Evolutionary conservation across 2,888 invertebrate species (phyloP).

Genomic region (Lasius platythorax): DNA sequence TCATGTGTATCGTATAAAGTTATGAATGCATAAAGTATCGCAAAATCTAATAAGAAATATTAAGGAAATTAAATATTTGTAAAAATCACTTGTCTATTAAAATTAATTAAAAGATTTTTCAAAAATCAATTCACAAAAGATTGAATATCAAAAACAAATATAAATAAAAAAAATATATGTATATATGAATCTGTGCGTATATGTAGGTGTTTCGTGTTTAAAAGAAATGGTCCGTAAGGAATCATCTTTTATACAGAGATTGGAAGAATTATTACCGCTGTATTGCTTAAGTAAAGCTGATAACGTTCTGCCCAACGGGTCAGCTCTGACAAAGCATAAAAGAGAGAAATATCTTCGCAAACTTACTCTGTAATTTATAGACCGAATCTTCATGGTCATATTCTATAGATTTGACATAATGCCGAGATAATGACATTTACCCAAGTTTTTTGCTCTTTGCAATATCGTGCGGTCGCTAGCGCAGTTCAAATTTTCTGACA

Average conservation of each 20-base stretch:
- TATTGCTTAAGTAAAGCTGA: constrained; percentile 53
- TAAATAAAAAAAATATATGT: background rate
- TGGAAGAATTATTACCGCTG: constrained; percentile 51
- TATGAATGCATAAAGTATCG: background rate
- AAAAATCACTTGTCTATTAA: background rate
- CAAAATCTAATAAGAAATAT: background rate
- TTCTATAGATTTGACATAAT: constrained; percentile 3
- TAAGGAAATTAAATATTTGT: background rate
- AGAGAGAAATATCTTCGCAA: constrained; percentile 45
- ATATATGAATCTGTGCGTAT: background rate
- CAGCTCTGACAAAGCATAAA: constrained; percentile 42
- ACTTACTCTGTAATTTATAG: constrained; percentile 22
- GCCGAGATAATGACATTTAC: background rate
- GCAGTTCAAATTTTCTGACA: background rate
- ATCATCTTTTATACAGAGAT: constrained; percentile 14
- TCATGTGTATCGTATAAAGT: background rate
- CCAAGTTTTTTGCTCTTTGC: background rate
- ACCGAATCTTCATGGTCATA: background rate
- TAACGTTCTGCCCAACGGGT: constrained; percentile 33
- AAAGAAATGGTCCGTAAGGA: constrained; percentile 45
- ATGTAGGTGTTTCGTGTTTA: constrained; percentile 15
- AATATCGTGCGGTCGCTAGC: background rate
- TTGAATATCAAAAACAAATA: background rate
- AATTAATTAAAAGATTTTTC: background rate
- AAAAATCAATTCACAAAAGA: background rate